Percentiles rank a stretch among this genome's conserved stretches.
Evolutionary conservation across 1,140 invertebrate species (phyloP).

Genomic region (Hylaeus anthracinus): DNA sequence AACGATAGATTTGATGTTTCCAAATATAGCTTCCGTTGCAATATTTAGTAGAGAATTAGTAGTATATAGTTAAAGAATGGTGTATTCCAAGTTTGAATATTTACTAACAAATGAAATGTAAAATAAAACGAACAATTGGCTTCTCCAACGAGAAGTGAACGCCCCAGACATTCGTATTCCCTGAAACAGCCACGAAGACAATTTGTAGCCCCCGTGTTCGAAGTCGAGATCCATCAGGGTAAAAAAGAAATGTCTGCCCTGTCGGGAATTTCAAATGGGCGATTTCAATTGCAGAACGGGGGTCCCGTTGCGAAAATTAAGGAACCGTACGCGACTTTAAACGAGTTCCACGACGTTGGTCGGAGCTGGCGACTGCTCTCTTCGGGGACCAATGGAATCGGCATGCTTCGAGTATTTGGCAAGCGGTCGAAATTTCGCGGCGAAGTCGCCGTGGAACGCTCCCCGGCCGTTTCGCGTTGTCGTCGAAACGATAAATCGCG

Average conservation of each 20-base stretch:
- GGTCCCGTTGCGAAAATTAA: neutral
- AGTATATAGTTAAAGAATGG: no score
- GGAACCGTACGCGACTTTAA: conserved; percentile 12
- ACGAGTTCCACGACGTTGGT: conserved; percentile 1
- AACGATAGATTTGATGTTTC: no score
- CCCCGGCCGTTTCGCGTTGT: conserved; percentile 21
- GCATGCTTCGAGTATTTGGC: conserved; percentile 36
- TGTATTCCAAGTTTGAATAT: no score
- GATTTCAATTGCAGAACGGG: conserved; percentile 6
- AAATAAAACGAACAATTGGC: no score
- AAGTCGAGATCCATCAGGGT: neutral
- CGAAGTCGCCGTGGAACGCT: conserved; percentile 15
- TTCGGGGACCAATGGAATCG: neutral
- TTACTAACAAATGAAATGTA: no score
- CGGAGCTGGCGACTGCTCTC: conserved; percentile 12
- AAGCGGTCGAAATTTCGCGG: conserved; percentile 45
- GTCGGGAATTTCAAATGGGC: neutral
- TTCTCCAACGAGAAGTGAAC: no score
- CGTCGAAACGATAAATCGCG: conserved; percentile 25
- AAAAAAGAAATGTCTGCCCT: neutral
- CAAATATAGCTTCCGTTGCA: no score
- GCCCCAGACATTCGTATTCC: no score
- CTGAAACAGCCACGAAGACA: no score
- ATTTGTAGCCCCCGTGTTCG: no score
- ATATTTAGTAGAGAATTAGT: no score